phyloP scores from a whole-genome alignment of 2,113 vertebrate species.

The Balaenoptera acutorostrata region DNA sequence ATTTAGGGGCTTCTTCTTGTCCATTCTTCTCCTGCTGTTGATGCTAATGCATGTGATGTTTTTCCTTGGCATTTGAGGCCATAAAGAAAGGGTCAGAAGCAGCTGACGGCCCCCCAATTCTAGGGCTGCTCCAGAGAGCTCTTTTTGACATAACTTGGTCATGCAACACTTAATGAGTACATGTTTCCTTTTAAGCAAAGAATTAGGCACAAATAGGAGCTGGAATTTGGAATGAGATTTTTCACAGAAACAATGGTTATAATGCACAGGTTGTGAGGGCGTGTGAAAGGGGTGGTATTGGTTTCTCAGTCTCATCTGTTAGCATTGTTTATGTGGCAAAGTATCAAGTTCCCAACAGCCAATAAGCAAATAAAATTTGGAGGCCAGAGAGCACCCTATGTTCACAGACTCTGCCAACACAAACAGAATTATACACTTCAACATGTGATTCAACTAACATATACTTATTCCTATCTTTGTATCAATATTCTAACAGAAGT shows the following conservation, averaged over 20 bases:
- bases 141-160: neutral
- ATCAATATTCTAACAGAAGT: neutral
- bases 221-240: neutral
- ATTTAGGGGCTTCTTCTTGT: neutral
- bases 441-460: neutral
- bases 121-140: neutral
- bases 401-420: neutral
- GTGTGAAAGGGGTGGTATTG: neutral
- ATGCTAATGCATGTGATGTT: neutral
- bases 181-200: neutral
- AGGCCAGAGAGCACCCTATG: neutral
- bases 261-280: accelerated
- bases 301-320: neutral
- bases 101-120: neutral
- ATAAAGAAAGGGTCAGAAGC: neutral
- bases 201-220: neutral
- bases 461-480: neutral
- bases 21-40: neutral
- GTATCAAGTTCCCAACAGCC: neutral
- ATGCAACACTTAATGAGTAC: neutral
- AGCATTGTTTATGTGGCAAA: neutral
- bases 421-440: neutral
- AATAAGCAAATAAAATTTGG: neutral
- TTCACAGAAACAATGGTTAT: neutral
- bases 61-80: neutral